Base-by-base conservation (phyloP, 1,140 invertebrate genomes). In the Cotesia chilonis region DNA sequence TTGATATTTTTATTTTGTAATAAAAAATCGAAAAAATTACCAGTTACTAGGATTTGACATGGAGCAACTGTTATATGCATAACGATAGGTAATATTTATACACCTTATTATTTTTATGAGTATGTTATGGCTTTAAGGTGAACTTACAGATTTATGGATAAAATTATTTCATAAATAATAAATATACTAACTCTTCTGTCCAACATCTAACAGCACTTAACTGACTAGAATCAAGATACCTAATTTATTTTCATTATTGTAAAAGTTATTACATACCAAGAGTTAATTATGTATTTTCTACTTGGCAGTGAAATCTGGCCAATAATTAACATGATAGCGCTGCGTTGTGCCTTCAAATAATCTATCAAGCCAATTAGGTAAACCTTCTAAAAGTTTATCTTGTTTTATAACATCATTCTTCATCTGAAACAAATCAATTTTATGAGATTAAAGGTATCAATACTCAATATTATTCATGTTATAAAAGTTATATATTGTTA, bases 321-420 rank as follows among this genome's bases (percentile, higher is more conserved):
- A 99, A 87, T 97, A 97, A 83, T 97, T 96, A 74, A 99, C 92
- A 84, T 96, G 94, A 87, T 98, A 98, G 78, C 96, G 92, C 81
- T 94, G 94, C 6, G 97, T 97, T 67, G 93, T 94, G 55, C 98
- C 97, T 85, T 99, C 97, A 84, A 99, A 98, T 68, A 99, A 87
- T 59, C 96, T 90, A 82, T 99, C 97, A 75, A 99, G 86, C 97
- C 98, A 99, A 83, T 96, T 96, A n/a, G 94, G 92, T 59, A 99
- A 88, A 4, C 96, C 95, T 80, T 98, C 94, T 65, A 99, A 85
- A 28, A 98, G 88, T 79, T 96, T 93, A 75, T 96, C 94, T 83
- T 91, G 85, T 73, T 84, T 86, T 54, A 86, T 81, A 80, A 87
- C 75, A 68, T 82, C 81, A 65, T 78, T 78, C 73, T 81, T 79